A percentile compares a stretch with the other conserved stretches of the same genome.
Conservation (phyloP, 2,113 vertebrate genomes). For the Oxygymnocypris stewartii region DNA sequence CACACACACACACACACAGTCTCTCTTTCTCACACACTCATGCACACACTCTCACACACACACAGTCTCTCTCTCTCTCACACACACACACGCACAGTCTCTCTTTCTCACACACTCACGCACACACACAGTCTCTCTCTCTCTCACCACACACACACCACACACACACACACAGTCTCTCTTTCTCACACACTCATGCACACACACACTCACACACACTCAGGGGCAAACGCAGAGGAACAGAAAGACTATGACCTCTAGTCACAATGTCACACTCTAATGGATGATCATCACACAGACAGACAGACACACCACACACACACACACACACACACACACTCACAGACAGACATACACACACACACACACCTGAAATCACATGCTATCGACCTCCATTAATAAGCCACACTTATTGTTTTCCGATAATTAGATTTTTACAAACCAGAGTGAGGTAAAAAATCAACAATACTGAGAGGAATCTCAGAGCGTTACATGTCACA, state of each 20-base stretch:
- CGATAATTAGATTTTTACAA: not conserved
- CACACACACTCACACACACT: not conserved
- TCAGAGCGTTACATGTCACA: not conserved
- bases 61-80: not conserved
- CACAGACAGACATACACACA: slow-evolving; percentile 1
- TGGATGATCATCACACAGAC: not conserved
- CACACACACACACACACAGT: not conserved
- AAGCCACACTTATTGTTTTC: not conserved
- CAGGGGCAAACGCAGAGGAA: not conserved
- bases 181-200: too few relatives aligned
- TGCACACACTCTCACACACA: not conserved
- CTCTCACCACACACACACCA: not conserved
- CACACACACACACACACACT: not conserved
- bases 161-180: too few relatives aligned
- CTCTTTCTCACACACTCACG: not conserved
- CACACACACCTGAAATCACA: not conserved
- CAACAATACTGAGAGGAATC: not conserved
- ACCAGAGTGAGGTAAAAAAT: not conserved
- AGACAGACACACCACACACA: not conserved
- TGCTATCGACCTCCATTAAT: not conserved
- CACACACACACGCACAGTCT: too few relatives aligned
- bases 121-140: too few relatives aligned
- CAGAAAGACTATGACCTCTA: slow-evolving; percentile 19
- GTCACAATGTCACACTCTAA: slow-evolving; percentile 20
- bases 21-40: too few relatives aligned